Percentiles rank a stretch among this genome's conserved stretches.
These are phyloP conservation scores for Myotis findleyi DNA, from an alignment of 2,797 vertebrate species.

Conservation along the genomic window DNA sequence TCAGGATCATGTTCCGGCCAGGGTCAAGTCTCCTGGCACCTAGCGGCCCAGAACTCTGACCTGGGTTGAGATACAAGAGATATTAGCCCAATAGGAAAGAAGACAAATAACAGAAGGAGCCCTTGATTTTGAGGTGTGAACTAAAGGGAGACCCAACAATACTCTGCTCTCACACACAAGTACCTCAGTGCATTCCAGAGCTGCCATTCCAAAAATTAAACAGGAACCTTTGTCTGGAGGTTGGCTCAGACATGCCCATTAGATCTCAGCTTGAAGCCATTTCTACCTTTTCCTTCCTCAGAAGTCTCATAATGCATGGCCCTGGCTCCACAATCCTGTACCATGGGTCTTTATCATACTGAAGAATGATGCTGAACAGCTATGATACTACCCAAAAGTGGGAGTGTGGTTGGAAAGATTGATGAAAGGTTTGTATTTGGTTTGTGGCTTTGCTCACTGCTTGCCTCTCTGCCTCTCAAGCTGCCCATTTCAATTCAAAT, in stretches of 20 bases:
- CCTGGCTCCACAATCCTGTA: neutral
- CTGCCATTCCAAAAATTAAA: neutral
- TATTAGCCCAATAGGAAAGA: neutral
- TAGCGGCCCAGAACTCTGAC: neutral
- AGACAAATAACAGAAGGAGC: neutral
- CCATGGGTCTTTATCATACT: neutral
- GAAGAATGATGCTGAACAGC: slow-evolving; percentile 46
- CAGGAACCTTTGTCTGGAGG: neutral
- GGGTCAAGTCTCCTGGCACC: neutral
- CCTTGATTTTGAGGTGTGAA: neutral
- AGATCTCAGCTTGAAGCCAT: neutral
- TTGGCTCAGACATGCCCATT: neutral
- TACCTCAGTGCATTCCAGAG: neutral
- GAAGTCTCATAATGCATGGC: neutral
- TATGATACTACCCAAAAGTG: neutral
- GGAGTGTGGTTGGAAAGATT: slow-evolving; percentile 55
- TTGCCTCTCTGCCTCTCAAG: slow-evolving; percentile 50
- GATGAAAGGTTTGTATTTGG: slow-evolving; percentile 59
- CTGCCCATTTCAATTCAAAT: slow-evolving; percentile 63
- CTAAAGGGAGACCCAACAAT: neutral
- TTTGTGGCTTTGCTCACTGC: slow-evolving; percentile 61
- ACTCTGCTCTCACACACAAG: neutral
- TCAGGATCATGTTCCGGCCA: neutral
- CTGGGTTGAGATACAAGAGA: neutral
- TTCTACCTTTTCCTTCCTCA: neutral